phyloP scores from a whole-genome alignment of 2,113 vertebrate species.

The Polypterus senegalus region DNA sequence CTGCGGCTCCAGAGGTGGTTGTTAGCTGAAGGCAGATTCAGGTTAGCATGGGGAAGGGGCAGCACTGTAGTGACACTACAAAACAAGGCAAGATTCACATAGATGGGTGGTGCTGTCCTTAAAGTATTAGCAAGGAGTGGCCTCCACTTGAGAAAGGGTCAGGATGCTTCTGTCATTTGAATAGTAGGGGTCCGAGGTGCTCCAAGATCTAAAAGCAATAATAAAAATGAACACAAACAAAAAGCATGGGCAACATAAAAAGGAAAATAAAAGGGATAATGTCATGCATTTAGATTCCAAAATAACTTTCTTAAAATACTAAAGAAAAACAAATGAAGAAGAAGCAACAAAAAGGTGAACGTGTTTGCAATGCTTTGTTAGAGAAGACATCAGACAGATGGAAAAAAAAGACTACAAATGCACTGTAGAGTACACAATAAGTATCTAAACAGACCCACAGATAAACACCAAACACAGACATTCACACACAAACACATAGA shows the following conservation, averaged over 20 bases:
- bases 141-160: slow-evolving; percentile 88
- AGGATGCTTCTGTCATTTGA: slow-evolving; percentile 87
- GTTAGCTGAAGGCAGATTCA: not conserved
- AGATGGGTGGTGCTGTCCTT: not conserved
- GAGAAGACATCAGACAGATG: too few species aligned
- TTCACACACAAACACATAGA: too few species aligned
- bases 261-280: not conserved
- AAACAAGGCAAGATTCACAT: slow-evolving; percentile 7
- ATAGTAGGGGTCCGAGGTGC: slow-evolving; percentile 73
- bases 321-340: too few species aligned
- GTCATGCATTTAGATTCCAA: slow-evolving; percentile 17
- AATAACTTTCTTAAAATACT: not conserved
- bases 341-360: too few species aligned
- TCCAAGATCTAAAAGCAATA: slow-evolving; percentile 88
- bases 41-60: not conserved
- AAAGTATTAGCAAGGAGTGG: slow-evolving; percentile 60
- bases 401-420: too few species aligned
- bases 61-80: not conserved
- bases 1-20: not conserved
- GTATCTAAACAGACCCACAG: too few species aligned
- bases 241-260: slow-evolving; percentile 36
- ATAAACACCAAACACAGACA: too few species aligned
- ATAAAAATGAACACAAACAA: slow-evolving; percentile 44
- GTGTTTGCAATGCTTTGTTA: too few species aligned
- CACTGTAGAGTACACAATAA: too few species aligned